phyloP scores from a whole-genome alignment of 1,140 invertebrate genomes.

The Brachionus sp. region DNA sequence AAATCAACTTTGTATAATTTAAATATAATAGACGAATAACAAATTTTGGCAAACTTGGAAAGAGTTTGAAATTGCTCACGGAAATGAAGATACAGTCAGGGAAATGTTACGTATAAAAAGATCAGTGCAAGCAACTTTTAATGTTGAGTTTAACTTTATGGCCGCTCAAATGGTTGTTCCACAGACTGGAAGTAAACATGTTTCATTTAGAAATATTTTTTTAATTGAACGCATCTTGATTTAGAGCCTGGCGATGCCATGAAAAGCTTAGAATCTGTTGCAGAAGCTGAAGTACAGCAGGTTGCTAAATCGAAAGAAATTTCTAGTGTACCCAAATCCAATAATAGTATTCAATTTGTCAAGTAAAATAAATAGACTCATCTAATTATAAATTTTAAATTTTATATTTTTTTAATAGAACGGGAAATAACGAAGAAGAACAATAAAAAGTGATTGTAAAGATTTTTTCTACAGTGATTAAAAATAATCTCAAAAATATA shows the following conservation, averaged over 20 bases:
- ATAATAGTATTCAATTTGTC: slow-evolving; percentile 31
- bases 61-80: slow-evolving; percentile 97
- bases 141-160: slow-evolving; percentile 57
- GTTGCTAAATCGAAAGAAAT: not conserved
- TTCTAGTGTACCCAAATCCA: not conserved
- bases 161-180: slow-evolving; percentile 44
- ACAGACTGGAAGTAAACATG: not conserved
- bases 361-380: not conserved
- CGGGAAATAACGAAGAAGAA: not conserved
- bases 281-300: not conserved
- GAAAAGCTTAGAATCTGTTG: slow-evolving; percentile 22
- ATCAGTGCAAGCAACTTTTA: slow-evolving; percentile 92
- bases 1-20: not conserved
- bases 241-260: slow-evolving; percentile 16
- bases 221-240: not conserved
- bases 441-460: not conserved
- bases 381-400: not conserved
- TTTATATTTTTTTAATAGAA: not conserved
- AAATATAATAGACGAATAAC: slow-evolving; percentile 68
- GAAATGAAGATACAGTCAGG: slow-evolving; percentile 98
- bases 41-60: slow-evolving; percentile 99
- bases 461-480: not conserved
- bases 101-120: slow-evolving; percentile 98
- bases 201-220: not conserved
- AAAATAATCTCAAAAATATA: not conserved